These are phyloP conservation scores for Antheraea pernyi DNA, from an alignment of 1,140 invertebrate genomes.

Conservation along the genomic window DNA sequence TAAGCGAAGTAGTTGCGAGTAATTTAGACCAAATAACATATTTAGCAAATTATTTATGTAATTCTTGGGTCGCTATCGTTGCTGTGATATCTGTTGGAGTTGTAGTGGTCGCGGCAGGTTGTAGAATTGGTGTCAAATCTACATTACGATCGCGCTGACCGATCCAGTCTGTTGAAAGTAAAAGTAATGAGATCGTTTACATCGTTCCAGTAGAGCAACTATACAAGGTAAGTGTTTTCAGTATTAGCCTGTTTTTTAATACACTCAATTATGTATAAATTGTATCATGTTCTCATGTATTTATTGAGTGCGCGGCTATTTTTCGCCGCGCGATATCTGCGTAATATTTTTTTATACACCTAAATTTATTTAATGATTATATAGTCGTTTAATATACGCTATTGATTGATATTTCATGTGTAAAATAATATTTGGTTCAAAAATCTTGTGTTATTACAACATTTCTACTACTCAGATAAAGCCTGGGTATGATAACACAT, in stretches of 20 bases:
- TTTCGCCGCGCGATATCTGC: neutral
- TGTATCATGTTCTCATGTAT: neutral
- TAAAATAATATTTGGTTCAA: neutral
- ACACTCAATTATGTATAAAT: neutral
- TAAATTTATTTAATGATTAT: too few relatives aligned
- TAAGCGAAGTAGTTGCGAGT: constrained; percentile 56
- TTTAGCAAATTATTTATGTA: constrained; percentile 47
- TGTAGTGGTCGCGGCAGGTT: constrained; percentile 30
- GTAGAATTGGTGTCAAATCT: constrained; percentile 34
- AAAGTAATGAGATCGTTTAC: constrained; percentile 53
- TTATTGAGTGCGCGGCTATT: neutral
- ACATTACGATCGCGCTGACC: constrained; percentile 20
- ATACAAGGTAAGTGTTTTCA: constrained; percentile 34
- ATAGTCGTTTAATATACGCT: too few relatives aligned
- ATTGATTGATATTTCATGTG: too few relatives aligned
- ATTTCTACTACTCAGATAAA: neutral
- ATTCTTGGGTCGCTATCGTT: constrained; percentile 38
- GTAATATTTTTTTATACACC: neutral
- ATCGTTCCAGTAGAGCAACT: constrained; percentile 22
- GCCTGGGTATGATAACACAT: neutral
- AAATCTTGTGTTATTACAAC: neutral
- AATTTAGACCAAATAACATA: constrained; percentile 55
- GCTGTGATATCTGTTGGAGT: constrained; percentile 38
- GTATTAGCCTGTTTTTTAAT: neutral
- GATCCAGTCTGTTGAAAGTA: constrained; percentile 49